Percentiles rank a stretch among this genome's conserved stretches.
Conservation (phyloP, 2,888 invertebrate genomes). For the Agonum fuliginosum region DNA sequence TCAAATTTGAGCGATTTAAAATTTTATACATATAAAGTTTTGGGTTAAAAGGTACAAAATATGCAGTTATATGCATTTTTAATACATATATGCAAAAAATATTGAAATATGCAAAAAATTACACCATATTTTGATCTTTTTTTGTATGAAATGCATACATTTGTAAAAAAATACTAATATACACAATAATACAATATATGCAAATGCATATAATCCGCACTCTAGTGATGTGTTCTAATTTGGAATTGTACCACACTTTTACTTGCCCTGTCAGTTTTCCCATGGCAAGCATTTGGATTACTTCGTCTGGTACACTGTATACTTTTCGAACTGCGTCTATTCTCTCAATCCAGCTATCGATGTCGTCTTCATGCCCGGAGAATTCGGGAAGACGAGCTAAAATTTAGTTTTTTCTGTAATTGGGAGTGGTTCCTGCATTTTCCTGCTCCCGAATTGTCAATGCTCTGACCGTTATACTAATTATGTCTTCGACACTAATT, state of each 20-base stretch:
- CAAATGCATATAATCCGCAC: no score
- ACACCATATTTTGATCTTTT: no score
- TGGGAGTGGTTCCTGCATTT: background rate
- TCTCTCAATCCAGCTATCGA: constrained; percentile 39
- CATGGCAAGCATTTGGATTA: constrained; percentile 58
- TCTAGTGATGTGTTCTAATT: constrained; percentile 41
- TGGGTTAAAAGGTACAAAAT: no score
- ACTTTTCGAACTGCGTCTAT: constrained; percentile 48
- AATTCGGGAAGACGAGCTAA: background rate
- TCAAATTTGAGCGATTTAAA: no score
- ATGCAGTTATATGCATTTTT: no score
- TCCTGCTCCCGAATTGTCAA: background rate
- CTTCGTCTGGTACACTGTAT: constrained; percentile 53
- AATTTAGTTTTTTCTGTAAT: background rate
- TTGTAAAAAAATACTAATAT: no score
- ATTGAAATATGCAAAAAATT: no score
- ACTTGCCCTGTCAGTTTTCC: constrained; percentile 55
- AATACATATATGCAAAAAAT: no score
- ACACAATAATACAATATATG: no score
- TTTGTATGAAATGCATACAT: no score
- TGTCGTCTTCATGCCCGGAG: background rate
- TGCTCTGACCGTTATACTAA: background rate
- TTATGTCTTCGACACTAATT: background rate
- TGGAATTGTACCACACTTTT: constrained; percentile 56
- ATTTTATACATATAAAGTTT: no score